A percentile compares a stretch with the other conserved stretches of the same genome.
These are phyloP conservation scores for Ictalurus punctatus DNA, from an alignment of 2,113 vertebrate genomes.

Conservation along the genomic window DNA sequence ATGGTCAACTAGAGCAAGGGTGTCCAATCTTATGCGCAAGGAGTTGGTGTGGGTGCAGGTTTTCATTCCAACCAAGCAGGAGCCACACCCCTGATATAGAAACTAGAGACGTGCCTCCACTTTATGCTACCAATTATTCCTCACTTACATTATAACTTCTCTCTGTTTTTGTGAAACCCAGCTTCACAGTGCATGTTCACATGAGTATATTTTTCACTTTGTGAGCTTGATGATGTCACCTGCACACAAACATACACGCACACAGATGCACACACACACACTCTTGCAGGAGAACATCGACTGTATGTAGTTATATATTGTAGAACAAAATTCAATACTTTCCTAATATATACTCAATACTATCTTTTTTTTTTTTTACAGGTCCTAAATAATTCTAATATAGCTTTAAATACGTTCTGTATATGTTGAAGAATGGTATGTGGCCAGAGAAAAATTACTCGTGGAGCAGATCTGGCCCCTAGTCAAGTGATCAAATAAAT, in stretches of 20 bases:
- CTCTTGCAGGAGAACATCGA: background rate
- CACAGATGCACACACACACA: background rate
- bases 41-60: too few relatives aligned
- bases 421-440: background rate
- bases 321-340: background rate
- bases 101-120: background rate
- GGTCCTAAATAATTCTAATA: background rate
- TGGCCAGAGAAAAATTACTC: background rate
- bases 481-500: slow-evolving; percentile 16
- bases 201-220: background rate
- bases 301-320: background rate
- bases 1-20: background rate
- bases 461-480: background rate
- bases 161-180: background rate
- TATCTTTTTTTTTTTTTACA: background rate
- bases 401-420: background rate
- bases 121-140: background rate
- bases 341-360: background rate
- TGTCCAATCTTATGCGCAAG: too few relatives aligned
- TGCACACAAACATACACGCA: background rate
- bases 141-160: background rate
- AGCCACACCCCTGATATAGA: background rate
- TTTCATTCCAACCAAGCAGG: too few relatives aligned
- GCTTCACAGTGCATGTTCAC: background rate
- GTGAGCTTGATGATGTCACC: background rate